Evolutionary conservation across 2,797 vertebrate species (phyloP).

Genomic region (Gymnothorax javanicus): DNA sequence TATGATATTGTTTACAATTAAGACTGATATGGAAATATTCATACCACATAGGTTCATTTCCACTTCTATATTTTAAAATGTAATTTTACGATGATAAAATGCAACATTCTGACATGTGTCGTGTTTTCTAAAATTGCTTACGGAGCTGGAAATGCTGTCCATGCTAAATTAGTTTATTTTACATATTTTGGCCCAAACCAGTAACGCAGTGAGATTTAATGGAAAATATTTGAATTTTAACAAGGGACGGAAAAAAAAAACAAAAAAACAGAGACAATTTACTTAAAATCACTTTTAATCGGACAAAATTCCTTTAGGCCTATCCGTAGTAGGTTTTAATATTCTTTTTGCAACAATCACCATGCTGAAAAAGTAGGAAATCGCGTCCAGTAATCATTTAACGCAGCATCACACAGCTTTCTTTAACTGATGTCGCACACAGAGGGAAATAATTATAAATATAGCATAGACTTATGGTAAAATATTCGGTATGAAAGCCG

Average conservation of each 20-base stretch:
- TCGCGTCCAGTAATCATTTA: too few species aligned
- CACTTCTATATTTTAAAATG: not conserved
- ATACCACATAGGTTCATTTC: not conserved
- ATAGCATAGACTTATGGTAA: too few species aligned
- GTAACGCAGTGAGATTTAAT: too few species aligned
- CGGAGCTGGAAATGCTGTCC: not conserved
- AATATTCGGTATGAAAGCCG: too few species aligned
- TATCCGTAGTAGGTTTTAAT: not conserved
- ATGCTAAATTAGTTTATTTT: not conserved
- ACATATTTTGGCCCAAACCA: not conserved
- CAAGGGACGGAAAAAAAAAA: too few species aligned
- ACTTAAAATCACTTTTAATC: not conserved
- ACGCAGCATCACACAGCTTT: too few species aligned
- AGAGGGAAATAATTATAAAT: too few species aligned
- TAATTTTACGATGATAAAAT: not conserved
- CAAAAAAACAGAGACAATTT: not conserved
- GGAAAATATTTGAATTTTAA: not conserved
- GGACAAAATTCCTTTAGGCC: not conserved
- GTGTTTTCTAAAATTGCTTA: not conserved
- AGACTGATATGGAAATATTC: not conserved
- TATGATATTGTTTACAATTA: not conserved
- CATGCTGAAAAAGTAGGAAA: too few species aligned
- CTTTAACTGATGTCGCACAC: too few species aligned
- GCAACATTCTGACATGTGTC: not conserved
- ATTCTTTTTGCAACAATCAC: too few species aligned